Evolutionary conservation across 2,888 invertebrate species (phyloP).

Genomic region (Frankliniella intonsa): DNA sequence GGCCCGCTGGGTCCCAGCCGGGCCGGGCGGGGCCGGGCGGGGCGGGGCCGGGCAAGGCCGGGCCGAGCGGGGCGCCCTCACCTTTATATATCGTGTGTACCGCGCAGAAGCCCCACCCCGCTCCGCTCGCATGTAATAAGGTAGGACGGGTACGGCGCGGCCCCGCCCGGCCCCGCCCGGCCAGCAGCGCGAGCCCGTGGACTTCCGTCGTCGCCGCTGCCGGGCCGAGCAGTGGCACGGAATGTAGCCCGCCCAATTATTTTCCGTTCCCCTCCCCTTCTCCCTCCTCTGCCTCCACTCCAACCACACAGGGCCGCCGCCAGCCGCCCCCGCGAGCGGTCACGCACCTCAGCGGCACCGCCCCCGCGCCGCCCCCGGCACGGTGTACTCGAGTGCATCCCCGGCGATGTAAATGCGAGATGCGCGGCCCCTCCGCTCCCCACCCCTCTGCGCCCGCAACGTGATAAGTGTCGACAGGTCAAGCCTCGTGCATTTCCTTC

Average conservation of each 20-base stretch:
- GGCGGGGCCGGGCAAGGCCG: background rate
- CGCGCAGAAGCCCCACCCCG: background rate
- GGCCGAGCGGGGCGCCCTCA: background rate
- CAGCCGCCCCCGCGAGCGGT: too few relatives aligned
- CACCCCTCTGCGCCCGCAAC: background rate
- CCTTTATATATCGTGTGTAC: background rate
- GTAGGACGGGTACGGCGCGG: background rate
- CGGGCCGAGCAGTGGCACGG: too few relatives aligned
- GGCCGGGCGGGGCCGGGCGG: background rate
- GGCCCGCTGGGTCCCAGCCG: background rate
- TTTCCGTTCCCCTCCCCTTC: too few relatives aligned
- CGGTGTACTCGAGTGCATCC: background rate
- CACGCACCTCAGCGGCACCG: too few relatives aligned
- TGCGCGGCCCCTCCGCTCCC: background rate
- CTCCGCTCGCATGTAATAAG: background rate
- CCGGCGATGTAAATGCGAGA: background rate
- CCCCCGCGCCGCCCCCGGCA: too few relatives aligned
- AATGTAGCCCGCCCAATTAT: too few relatives aligned
- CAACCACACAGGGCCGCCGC: too few relatives aligned
- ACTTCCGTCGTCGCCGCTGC: too few relatives aligned
- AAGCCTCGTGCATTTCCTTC: background rate
- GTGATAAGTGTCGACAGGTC: slow-evolving; percentile 18
- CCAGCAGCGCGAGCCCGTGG: too few relatives aligned
- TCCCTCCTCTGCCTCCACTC: too few relatives aligned
- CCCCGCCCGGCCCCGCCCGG: background rate